These are phyloP conservation scores for Lepidurus apus DNA, from an alignment of 1,140 invertebrate genomes.

Conservation along the genomic window DNA sequence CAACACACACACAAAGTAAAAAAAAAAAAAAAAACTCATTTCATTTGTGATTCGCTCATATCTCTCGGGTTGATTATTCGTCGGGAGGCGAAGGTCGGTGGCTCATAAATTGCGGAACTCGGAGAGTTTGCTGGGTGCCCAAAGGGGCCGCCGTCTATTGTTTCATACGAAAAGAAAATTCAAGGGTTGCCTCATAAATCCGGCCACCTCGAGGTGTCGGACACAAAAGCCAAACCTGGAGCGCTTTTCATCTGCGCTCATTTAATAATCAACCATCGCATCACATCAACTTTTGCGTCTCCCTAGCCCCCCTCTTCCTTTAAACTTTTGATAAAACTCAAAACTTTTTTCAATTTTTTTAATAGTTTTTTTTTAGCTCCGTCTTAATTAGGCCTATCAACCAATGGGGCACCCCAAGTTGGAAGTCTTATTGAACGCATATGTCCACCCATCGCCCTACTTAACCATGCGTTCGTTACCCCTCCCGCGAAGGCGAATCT, in stretches of 20 bases:
- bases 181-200: constrained; percentile 8
- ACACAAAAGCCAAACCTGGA: constrained; percentile 10
- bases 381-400: constrained; percentile 14
- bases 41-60: constrained; percentile 22
- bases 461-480: background rate
- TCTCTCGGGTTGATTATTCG: constrained; percentile 3
- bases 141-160: constrained; percentile 20
- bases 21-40: constrained; percentile 1
- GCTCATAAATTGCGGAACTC: constrained; percentile 21
- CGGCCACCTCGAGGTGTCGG: constrained; percentile 5
- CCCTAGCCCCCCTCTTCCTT: background rate
- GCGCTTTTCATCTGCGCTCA: constrained; percentile 14
- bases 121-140: constrained; percentile 16
- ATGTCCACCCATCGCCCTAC: background rate
- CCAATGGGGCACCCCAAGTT: background rate
- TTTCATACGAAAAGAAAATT: constrained; percentile 7
- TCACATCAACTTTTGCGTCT: background rate
- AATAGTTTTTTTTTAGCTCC: background rate
- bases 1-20: background rate
- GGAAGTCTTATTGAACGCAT: background rate
- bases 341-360: background rate
- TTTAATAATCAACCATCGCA: constrained; percentile 15
- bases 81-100: constrained; percentile 20
- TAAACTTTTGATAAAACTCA: background rate
- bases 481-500: constrained; percentile 6